Evolutionary conservation across 2,888 invertebrate genomes (phyloP).

Genomic region (Entomobrya multifasciata): DNA sequence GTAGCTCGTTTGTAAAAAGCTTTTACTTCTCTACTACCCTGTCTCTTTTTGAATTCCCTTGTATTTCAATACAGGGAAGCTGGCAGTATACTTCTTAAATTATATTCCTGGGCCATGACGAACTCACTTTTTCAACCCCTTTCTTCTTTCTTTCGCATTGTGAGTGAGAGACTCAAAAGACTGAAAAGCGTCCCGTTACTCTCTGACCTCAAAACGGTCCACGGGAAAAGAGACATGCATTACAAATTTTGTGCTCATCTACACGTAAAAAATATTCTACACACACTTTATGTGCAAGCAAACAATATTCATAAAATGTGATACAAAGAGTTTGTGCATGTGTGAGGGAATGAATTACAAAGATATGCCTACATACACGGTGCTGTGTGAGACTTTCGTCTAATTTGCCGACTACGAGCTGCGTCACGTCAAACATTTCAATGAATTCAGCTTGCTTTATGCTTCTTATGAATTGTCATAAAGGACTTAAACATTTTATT

Average conservation of each 20-base stretch:
- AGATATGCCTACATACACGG: too few species aligned
- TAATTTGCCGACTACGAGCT: not conserved
- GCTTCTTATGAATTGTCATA: not conserved
- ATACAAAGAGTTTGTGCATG: not conserved
- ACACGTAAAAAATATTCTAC: not conserved
- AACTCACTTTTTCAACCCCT: slow-evolving; percentile 74
- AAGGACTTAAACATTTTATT: not conserved
- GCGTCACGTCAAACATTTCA: slow-evolving; percentile 18
- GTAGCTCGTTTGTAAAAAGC: slow-evolving; percentile 2
- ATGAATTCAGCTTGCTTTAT: slow-evolving; percentile 1
- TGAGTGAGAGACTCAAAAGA: slow-evolving; percentile 60
- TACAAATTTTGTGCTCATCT: slow-evolving; percentile 41
- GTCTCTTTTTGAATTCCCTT: not conserved
- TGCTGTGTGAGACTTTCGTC: slow-evolving; percentile 32
- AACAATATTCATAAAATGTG: not conserved
- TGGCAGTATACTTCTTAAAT: too few species aligned
- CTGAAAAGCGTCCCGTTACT: slow-evolving; percentile 77
- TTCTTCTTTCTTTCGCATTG: slow-evolving; percentile 51
- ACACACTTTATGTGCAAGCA: not conserved
- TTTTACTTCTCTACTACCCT: not conserved
- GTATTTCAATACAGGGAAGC: too few species aligned
- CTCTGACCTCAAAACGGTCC: slow-evolving; percentile 79
- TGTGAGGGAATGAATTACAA: not conserved
- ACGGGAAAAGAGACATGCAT: slow-evolving; percentile 65
- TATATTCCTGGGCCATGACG: slow-evolving; percentile 75